Conservation (phyloP, 2,113 vertebrate genomes). For the Nycticryphes semicollaris region DNA sequence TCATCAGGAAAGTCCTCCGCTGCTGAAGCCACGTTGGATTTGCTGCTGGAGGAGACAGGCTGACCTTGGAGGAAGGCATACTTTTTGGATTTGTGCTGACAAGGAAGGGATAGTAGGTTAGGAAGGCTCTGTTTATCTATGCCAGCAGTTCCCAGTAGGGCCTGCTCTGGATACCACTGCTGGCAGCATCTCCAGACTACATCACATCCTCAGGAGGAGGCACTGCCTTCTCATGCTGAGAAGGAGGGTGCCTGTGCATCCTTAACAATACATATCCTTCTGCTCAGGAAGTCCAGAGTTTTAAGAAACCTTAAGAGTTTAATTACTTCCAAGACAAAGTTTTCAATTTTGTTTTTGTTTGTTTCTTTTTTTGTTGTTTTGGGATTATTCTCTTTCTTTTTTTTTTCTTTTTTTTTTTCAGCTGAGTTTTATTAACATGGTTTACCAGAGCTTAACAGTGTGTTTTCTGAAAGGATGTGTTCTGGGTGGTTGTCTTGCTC, state of each 20-base stretch:
- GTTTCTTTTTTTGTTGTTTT: no score
- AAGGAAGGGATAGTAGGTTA: not conserved
- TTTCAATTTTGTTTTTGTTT: not conserved
- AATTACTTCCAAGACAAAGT: not conserved
- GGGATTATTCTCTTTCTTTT: no score
- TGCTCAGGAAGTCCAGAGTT: rapidly evolving
- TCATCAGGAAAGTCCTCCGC: not conserved
- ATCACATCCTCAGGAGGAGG: rapidly evolving
- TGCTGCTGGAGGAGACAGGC: not conserved
- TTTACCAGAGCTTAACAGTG: not conserved
- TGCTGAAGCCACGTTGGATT: not conserved
- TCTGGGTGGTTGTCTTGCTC: not conserved
- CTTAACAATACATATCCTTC: not conserved
- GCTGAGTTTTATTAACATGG: not conserved
- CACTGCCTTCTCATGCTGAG: not conserved
- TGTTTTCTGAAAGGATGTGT: not conserved
- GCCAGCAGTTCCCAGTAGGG: not conserved
- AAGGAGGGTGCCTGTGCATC: not conserved
- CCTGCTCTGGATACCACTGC: not conserved
- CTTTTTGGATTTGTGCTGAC: not conserved
- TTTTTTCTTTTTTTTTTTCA: not conserved
- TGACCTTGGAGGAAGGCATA: not conserved
- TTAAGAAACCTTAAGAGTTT: not conserved
- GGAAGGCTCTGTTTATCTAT: not conserved
- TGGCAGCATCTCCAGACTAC: not conserved